A percentile compares a stretch with the other conserved stretches of the same genome.
These are phyloP conservation scores for Laupala kohalensis DNA, from an alignment of 1,140 invertebrate genomes.

Conservation along the genomic window DNA sequence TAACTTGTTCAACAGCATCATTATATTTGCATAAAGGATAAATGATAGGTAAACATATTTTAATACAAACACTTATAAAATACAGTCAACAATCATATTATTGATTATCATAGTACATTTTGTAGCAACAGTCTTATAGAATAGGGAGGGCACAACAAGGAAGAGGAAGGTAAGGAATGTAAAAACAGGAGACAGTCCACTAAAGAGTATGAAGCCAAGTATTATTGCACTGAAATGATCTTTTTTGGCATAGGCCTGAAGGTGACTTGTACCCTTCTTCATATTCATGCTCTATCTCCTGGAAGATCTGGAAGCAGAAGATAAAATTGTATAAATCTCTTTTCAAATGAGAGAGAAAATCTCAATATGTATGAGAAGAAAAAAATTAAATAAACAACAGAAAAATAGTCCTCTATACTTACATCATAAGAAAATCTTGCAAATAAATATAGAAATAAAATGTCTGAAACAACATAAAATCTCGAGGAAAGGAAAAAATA, in stretches of 20 bases:
- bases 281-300: slow-evolving; percentile 7
- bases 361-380: neutral
- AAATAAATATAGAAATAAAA: neutral
- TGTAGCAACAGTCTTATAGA: neutral
- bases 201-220: slow-evolving; percentile 5
- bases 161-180: slow-evolving; percentile 2
- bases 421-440: neutral
- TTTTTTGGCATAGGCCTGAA: slow-evolving; percentile 5
- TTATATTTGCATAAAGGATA: too few relatives aligned
- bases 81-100: neutral
- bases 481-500: neutral
- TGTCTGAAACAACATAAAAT: neutral
- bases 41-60: neutral
- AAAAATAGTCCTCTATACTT: neutral
- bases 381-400: neutral
- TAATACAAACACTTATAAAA: neutral
- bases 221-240: slow-evolving; percentile 10
- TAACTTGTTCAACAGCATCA: too few relatives aligned
- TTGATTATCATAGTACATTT: neutral
- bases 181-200: neutral
- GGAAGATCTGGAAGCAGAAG: slow-evolving; percentile 7
- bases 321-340: neutral
- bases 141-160: neutral
- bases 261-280: neutral
- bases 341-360: neutral